phyloP scores from a whole-genome alignment of 2,797 vertebrate species.

The Odontamblyopus rebecca region DNA sequence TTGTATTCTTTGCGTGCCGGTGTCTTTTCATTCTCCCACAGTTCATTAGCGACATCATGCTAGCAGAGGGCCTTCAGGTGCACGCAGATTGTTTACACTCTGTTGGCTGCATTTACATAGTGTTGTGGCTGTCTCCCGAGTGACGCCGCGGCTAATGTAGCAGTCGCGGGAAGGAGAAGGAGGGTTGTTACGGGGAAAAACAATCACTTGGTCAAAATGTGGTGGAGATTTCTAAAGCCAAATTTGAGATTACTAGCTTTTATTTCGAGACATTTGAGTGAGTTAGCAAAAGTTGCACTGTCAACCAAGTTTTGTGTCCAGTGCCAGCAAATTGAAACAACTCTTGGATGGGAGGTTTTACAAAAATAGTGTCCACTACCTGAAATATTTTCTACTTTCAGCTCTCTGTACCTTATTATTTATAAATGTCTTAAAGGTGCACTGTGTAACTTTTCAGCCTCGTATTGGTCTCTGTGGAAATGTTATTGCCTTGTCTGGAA shows the following conservation, averaged over 20 bases:
- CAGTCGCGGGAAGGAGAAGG: conserved; percentile 41
- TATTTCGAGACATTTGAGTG: not conserved
- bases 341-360: too few relatives aligned
- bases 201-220: not conserved
- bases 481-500: too few relatives aligned
- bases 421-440: too few relatives aligned
- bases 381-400: too few relatives aligned
- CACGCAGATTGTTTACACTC: conserved; percentile 89
- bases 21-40: conserved; percentile 93
- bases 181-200: conserved; percentile 50
- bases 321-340: too few relatives aligned
- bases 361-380: too few relatives aligned
- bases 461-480: too few relatives aligned
- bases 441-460: too few relatives aligned
- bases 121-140: conserved; percentile 70
- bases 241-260: not conserved
- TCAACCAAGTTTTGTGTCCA: not conserved
- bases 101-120: conserved; percentile 86
- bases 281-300: not conserved
- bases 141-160: conserved; percentile 42
- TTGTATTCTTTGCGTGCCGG: conserved; percentile 84
- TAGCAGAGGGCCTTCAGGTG: conserved; percentile 82
- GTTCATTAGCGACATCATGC: conserved; percentile 92
- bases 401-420: too few relatives aligned
- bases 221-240: not conserved